Base-by-base conservation (phyloP, 1,140 invertebrate genomes). In the Megathymus violae region DNA sequence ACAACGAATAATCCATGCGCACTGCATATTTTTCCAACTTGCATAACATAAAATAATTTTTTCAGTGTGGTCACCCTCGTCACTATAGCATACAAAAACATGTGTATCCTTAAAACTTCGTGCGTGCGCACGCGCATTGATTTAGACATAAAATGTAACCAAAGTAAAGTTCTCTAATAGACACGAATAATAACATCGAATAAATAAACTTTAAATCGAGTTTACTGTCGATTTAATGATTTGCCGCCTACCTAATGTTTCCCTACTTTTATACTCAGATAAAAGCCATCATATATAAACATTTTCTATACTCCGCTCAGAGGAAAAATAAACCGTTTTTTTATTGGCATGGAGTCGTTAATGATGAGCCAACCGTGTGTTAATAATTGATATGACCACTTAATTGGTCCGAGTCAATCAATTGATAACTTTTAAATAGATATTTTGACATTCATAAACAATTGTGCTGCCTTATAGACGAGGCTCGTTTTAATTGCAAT, bases 71-170 rank as follows among this genome's bases (percentile, higher is more conserved):
- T 22, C 36, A 6, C 19, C 36, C n/a, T n/a, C n/a, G n/a, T n/a
- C n/a, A n/a, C 16, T 11, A 40, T 41, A 41, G 10, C 40, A 56
- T 27, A 44, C 36, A 40, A 4, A 31, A 31, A n/a, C n/a, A n/a
- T n/a, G n/a, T n/a, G n/a, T 31, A 9, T 9, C 1, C 9, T 7
- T 31, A 31, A 9, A 3, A 4, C 27, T 7, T 7, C 34, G n/a
- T 11, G 1, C 34, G n/a, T 31, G 34, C 34, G 34, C n/a, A 36
- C 34, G n/a, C n/a, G 10, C 50, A 63, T 59, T 70, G 44, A 70
- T 66, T 69, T 62, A 71, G 69, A 61, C 61, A 61, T 67, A 50
- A 67, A 66, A 40, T 48, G 17, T 11, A 67, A 50, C 63, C 31
- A 46, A 58, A 62, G 62, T 27, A 61, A 58, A 67, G 50, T 62